These are phyloP conservation scores for Xiphophorus birchmanni DNA, from an alignment of 2,797 vertebrate species.

Conservation along the genomic window DNA sequence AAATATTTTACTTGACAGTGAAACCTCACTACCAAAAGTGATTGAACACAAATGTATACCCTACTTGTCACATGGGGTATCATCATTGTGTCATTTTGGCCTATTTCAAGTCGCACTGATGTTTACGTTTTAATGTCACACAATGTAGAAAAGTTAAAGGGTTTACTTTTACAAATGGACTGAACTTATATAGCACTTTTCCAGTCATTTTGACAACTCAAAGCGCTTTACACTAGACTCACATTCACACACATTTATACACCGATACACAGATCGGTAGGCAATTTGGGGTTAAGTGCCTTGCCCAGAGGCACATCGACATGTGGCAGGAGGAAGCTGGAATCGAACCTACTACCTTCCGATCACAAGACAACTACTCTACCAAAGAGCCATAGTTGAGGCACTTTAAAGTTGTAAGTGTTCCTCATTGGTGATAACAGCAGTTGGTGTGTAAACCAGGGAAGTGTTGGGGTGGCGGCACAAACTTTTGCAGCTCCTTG, in stretches of 20 bases:
- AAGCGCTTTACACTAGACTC: no score
- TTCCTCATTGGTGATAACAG: slow-evolving; percentile 46
- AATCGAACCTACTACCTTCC: no score
- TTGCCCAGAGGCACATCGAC: no score
- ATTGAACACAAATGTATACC: background rate
- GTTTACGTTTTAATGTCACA: background rate
- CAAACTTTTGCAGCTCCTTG: slow-evolving; percentile 5
- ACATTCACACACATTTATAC: no score
- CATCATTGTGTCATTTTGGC: background rate
- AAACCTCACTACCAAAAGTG: background rate
- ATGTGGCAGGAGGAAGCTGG: no score
- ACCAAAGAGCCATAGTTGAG: no score
- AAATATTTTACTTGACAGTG: background rate
- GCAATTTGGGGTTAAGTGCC: no score
- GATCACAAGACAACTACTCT: no score
- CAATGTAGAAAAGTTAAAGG: background rate
- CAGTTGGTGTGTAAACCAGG: slow-evolving; percentile 39
- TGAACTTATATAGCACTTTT: no score
- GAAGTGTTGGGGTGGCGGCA: slow-evolving; percentile 22
- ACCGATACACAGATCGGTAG: no score
- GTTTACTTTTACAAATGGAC: background rate
- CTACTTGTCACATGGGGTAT: background rate
- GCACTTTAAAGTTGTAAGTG: slow-evolving; percentile 27
- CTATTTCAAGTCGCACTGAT: background rate
- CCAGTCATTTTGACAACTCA: no score